These are phyloP conservation scores for Eilema depressum DNA, from an alignment of 2,888 invertebrate genomes.

Conservation along the genomic window DNA sequence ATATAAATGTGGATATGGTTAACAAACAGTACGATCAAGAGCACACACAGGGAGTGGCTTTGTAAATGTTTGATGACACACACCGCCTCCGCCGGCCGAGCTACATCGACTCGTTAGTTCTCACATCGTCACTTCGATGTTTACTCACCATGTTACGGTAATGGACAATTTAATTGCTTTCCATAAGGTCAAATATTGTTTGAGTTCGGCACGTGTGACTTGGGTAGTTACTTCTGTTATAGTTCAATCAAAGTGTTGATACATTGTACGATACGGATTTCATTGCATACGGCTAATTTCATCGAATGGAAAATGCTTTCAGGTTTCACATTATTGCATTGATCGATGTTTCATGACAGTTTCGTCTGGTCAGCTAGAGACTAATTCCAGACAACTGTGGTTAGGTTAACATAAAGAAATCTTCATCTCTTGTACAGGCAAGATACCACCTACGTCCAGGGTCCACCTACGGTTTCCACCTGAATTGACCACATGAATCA, in stretches of 20 bases:
- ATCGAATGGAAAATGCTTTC: background rate
- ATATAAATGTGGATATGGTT: conserved; percentile 52
- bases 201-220: conserved; percentile 51
- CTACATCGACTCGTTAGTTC: conserved; percentile 41
- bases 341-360: background rate
- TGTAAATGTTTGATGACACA: conserved; percentile 71
- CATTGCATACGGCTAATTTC: background rate
- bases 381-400: background rate
- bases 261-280: background rate
- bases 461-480: too few species aligned
- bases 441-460: too few species aligned
- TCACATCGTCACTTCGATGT: conserved; percentile 60
- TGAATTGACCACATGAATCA: too few species aligned
- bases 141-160: conserved; percentile 77
- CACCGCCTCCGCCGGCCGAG: conserved; percentile 57
- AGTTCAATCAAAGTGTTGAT: background rate
- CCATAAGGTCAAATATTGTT: conserved; percentile 66
- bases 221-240: conserved; percentile 16
- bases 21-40: conserved; percentile 68
- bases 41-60: conserved; percentile 71
- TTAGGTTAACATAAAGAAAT: background rate
- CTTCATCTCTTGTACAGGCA: background rate
- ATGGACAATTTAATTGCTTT: conserved; percentile 78
- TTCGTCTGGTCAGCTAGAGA: too few species aligned
- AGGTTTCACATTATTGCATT: background rate